Base-by-base conservation (phyloP, 2,113 vertebrate species). In the Gambusia affinis region DNA sequence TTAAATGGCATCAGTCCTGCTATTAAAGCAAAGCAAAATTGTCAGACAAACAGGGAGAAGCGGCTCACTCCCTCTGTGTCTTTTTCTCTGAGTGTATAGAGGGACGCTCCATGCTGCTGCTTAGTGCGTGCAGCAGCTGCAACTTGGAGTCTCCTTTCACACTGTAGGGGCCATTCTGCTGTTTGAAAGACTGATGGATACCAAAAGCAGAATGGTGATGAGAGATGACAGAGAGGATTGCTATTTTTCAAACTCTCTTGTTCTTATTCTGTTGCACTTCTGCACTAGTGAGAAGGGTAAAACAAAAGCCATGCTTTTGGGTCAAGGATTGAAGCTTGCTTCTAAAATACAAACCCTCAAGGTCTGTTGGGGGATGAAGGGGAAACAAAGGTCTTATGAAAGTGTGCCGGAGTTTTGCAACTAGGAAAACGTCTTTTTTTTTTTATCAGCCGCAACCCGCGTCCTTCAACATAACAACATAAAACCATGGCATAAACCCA, bases 1-100 rank as follows among this genome's bases (percentile, higher is more conserved):
- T 93, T 92, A 91, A 93, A 92, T 93, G 89, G 89, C 89, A 90
- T 91, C 85, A 80, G 86, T 91, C 85, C 86, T 80, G 79, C 87
- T 87, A 87, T 89, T 92, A 91, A 92, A 86, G 86, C 87, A 87
- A 86, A 88, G 81, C 84, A 87, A 84, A 57, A 92, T 83, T 84
- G 89, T 89, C 80, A 81, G 85, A 90, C 80, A 89, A 88, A 90
- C 85, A 86, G 87, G 79, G 86, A 82, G 84, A 82, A 82, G 87
- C 71, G 47, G 72, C 67, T 71, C 62, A 39, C 66, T 67, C 31
- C 69, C 61, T 47, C 29, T n/a, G 0, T 27, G 1, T 37, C 0
- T 73, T 11, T 77, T 24, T 69, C 24, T 78, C 28, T 69, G 29
- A 76, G 51, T 82, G 29, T 51, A 69, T 83, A 65, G 84, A 47